Percentiles rank a stretch among this genome's conserved stretches.
Conservation (phyloP, 2,113 vertebrate genomes). For the Sylvilagus bachmani region DNA sequence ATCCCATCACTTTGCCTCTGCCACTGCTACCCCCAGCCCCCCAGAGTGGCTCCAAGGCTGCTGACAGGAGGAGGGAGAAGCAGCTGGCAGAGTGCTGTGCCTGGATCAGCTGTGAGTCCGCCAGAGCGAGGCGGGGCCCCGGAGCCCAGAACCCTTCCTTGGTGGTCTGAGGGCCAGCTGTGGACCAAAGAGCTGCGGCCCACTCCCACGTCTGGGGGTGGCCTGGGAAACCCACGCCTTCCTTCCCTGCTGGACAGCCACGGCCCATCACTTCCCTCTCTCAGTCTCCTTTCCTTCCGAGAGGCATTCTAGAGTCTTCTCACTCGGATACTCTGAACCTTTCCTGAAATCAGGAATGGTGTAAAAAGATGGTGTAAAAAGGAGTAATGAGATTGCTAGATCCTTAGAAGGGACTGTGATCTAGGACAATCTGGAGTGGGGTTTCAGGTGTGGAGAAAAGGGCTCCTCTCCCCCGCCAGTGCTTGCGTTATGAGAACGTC, state of each 20-base stretch:
- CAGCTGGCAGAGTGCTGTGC: background rate
- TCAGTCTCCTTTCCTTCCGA: background rate
- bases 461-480: background rate
- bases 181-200: background rate
- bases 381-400: conserved; percentile 44
- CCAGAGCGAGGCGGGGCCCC: too few relatives aligned
- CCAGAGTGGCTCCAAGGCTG: conserved; percentile 1
- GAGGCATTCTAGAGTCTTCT: background rate
- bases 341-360: conserved; percentile 17
- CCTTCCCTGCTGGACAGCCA: background rate
- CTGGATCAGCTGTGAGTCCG: background rate
- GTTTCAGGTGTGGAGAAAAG: conserved; percentile 36
- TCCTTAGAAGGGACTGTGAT: conserved; percentile 28
- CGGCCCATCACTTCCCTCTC: background rate
- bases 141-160: background rate
- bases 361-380: conserved; percentile 43
- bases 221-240: background rate
- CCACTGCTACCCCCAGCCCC: background rate
- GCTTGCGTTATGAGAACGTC: conserved; percentile 38
- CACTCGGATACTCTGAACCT: background rate
- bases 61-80: background rate
- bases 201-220: too few relatives aligned
- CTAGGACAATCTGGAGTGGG: background rate
- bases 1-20: background rate
- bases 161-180: background rate